phyloP scores from a whole-genome alignment of 2,113 vertebrate species.

The Arothron firmamentum region DNA sequence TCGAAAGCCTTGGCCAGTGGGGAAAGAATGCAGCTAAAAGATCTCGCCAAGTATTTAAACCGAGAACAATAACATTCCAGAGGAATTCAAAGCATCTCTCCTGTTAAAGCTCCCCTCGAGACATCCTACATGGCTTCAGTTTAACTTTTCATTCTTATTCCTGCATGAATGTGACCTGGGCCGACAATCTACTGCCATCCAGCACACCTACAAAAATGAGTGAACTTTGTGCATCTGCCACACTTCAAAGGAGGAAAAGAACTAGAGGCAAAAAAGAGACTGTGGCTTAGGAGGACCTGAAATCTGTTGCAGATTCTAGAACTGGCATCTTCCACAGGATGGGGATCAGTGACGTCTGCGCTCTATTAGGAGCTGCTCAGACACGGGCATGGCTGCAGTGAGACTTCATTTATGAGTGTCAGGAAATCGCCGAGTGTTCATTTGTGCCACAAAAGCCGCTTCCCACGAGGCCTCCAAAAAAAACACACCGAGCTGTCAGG shows the following conservation, averaged over 20 bases:
- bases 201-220: slow-evolving; percentile 46
- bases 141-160: slow-evolving; percentile 27
- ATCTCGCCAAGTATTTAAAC: slow-evolving; percentile 49
- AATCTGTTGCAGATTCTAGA: slow-evolving; percentile 19
- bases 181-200: slow-evolving; percentile 4
- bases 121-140: slow-evolving; percentile 44
- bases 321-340: slow-evolving; percentile 44
- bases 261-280: slow-evolving; percentile 58
- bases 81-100: slow-evolving; percentile 60
- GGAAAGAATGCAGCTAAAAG: slow-evolving; percentile 30
- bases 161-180: slow-evolving; percentile 50
- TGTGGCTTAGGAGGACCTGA: slow-evolving; percentile 38
- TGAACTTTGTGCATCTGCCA: slow-evolving; percentile 28
- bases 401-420: slow-evolving; percentile 7
- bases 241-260: slow-evolving; percentile 67
- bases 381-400: slow-evolving; percentile 30
- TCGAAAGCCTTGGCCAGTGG: slow-evolving; percentile 18
- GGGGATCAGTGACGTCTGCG: slow-evolving; percentile 50
- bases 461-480: slow-evolving; percentile 6
- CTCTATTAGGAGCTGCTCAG: slow-evolving; percentile 54
- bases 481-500: slow-evolving; percentile 35
- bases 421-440: slow-evolving; percentile 14
- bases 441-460: slow-evolving; percentile 16
- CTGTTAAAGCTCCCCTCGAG: slow-evolving; percentile 48
- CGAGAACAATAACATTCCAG: slow-evolving; percentile 54